A percentile compares a stretch with the other conserved stretches of the same genome.
Conservation (phyloP, 2,113 vertebrate genomes). For the Chaetura pelagica region DNA sequence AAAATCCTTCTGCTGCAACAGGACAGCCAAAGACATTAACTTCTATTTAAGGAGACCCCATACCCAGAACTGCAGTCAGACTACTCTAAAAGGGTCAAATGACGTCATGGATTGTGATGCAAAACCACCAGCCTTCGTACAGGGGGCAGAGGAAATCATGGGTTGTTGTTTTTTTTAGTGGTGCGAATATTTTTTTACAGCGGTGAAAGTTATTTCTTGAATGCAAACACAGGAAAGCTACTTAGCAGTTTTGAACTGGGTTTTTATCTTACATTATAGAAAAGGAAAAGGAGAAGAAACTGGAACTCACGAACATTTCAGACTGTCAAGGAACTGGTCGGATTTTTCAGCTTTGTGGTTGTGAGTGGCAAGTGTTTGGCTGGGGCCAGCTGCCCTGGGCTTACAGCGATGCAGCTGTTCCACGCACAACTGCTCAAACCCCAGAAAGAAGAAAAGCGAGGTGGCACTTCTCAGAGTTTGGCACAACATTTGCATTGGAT, state of each 20-base stretch:
- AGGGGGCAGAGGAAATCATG: background rate
- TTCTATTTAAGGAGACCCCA: conserved; percentile 41
- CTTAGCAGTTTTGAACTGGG: conserved; percentile 55
- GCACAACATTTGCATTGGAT: conserved; percentile 74
- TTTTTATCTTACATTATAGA: conserved; percentile 57
- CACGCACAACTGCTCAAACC: conserved; percentile 89
- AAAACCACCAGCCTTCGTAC: conserved; percentile 41
- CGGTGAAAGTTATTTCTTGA: conserved; percentile 57
- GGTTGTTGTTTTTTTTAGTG: background rate
- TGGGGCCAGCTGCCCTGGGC: conserved; percentile 85
- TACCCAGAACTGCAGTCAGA: background rate
- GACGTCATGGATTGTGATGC: background rate
- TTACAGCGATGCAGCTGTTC: conserved; percentile 89
- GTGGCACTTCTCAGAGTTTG: conserved; percentile 78
- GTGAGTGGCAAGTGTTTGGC: conserved; percentile 84
- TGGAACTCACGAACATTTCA: background rate
- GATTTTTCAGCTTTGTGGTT: conserved; percentile 64
- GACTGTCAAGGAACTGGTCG: conserved; percentile 26
- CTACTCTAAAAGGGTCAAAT: conserved; percentile 16
- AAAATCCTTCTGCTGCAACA: conserved; percentile 24
- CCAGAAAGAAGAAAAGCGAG: conserved; percentile 78
- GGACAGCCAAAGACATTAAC: conserved; percentile 50
- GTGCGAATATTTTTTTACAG: conserved; percentile 75
- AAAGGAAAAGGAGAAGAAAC: conserved; percentile 44
- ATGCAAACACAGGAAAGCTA: conserved; percentile 8